Base-by-base conservation (phyloP, 2,113 vertebrate genomes). In the Synchiropus splendidus region DNA sequence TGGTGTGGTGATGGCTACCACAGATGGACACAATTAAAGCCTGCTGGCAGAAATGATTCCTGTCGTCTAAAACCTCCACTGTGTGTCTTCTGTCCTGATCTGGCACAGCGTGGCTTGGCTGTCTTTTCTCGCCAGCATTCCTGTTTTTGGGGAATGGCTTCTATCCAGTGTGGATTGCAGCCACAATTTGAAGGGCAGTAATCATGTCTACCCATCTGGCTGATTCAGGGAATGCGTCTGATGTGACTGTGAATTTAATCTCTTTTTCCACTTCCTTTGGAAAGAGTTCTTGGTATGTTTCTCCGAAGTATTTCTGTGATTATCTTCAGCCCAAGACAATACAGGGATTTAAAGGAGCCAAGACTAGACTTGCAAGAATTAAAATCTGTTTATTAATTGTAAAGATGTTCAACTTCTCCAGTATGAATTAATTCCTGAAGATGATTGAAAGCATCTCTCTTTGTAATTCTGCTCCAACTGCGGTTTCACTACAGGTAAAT, bases 201-300 rank as follows among this genome's bases (percentile, higher is more conserved):
- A 42, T 33, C 34, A 47, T 40, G 33, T 35, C 39, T 56, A 42
- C 67, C 51, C 49, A 61, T 66, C 48, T 61, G 54, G 50, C 49
- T 18, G 39, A 45, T 12, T 8, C 41, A 8, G 10, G 21, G 31
- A 65, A 48, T 58, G 37, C 58, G 71, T 67, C 64, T 68, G 61
- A 68, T 58, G 68, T 52, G 64, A 74, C 72, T 62, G 67, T 60
- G 58, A n/a, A n/a, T n/a, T n/a, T n/a, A n/a, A n/a, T n/a, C n/a
- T n/a, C n/a, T n/a, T n/a, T n/a, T n/a, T n/a, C n/a, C n/a, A n/a
- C n/a, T n/a, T n/a, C n/a, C n/a, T n/a, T n/a, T n/a, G n/a, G n/a
- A n/a, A n/a, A n/a, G n/a, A 27, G 21, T 27, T 27, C 21, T 27
- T 27, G 21, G 21, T 27, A 27, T 27, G 8, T 27, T 27, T 27